A percentile compares a stretch with the other conserved stretches of the same genome.
These are phyloP conservation scores for Andrena cerasifolii DNA, from an alignment of 1,140 invertebrate genomes.

Conservation along the genomic window DNA sequence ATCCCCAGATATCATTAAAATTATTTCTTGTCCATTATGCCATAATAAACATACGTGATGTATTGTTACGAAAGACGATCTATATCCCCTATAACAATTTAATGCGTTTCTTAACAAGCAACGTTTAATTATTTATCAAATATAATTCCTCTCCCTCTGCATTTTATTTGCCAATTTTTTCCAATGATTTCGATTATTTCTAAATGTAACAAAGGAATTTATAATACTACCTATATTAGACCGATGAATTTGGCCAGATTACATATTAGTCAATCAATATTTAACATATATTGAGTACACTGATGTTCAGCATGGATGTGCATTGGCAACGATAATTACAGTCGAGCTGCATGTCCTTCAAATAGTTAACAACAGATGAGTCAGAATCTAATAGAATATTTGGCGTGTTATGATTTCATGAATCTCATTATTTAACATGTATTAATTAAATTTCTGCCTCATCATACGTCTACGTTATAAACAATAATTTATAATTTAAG, in stretches of 20 bases:
- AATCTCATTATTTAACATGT: background rate
- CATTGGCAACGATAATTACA: conserved; percentile 13
- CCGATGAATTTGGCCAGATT: too few relatives aligned
- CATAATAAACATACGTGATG: too few relatives aligned
- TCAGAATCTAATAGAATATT: background rate
- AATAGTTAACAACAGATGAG: background rate
- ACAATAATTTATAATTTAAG: too few relatives aligned
- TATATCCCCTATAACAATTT: too few relatives aligned
- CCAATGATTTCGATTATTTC: too few relatives aligned
- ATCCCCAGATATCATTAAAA: too few relatives aligned
- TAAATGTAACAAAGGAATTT: background rate
- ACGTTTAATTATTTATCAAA: too few relatives aligned
- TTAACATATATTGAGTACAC: background rate
- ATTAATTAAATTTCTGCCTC: background rate
- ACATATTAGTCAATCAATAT: conserved; percentile 3
- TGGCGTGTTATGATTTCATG: background rate
- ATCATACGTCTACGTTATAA: background rate
- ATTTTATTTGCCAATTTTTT: too few relatives aligned
- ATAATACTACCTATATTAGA: background rate
- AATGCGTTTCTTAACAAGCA: too few relatives aligned
- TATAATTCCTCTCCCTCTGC: too few relatives aligned
- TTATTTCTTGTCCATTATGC: too few relatives aligned
- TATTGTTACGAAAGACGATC: too few relatives aligned
- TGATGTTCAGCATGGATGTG: conserved; percentile 1
- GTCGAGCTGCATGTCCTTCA: background rate